Evolutionary conservation across 1,140 invertebrate genomes (phyloP).

Genomic region (Nomia melanderi): DNA sequence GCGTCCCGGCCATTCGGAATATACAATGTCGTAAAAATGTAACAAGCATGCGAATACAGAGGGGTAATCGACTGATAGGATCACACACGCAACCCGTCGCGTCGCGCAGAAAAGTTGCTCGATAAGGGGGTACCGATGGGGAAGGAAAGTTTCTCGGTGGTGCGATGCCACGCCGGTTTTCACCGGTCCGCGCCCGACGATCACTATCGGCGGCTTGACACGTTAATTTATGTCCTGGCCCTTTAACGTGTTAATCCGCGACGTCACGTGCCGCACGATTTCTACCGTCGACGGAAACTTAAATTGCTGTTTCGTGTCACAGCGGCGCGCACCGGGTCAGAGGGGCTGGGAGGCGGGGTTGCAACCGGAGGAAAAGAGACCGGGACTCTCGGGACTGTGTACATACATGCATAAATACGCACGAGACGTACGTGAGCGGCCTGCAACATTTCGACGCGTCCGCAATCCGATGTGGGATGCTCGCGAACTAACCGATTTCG

Average conservation of each 20-base stretch:
- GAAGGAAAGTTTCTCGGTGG: slow-evolving; percentile 39
- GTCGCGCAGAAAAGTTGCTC: background rate
- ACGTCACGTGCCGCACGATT: slow-evolving; percentile 70
- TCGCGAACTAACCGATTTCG: slow-evolving; percentile 36
- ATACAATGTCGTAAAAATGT: slow-evolving; percentile 29
- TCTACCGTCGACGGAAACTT: slow-evolving; percentile 70
- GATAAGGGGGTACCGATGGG: slow-evolving; percentile 38
- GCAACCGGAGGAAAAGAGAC: background rate
- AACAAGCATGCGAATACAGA: slow-evolving; percentile 23
- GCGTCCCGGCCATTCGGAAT: slow-evolving; percentile 3
- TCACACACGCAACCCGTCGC: slow-evolving; percentile 16
- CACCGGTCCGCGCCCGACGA: slow-evolving; percentile 28
- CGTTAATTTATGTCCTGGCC: slow-evolving; percentile 70
- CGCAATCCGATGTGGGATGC: background rate
- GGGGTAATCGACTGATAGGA: slow-evolving; percentile 31
- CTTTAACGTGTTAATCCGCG: slow-evolving; percentile 74
- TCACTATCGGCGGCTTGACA: slow-evolving; percentile 56
- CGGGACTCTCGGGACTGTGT: slow-evolving; percentile 6
- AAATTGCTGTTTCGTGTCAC: slow-evolving; percentile 76
- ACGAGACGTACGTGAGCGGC: slow-evolving; percentile 21
- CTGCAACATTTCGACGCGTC: slow-evolving; percentile 38
- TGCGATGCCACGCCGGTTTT: slow-evolving; percentile 20
- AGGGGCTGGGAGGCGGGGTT: background rate
- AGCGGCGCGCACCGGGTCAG: background rate
- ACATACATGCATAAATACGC: slow-evolving; percentile 45